Base-by-base conservation (phyloP, 2,113 vertebrate species). In the Calidris pygmaea region DNA sequence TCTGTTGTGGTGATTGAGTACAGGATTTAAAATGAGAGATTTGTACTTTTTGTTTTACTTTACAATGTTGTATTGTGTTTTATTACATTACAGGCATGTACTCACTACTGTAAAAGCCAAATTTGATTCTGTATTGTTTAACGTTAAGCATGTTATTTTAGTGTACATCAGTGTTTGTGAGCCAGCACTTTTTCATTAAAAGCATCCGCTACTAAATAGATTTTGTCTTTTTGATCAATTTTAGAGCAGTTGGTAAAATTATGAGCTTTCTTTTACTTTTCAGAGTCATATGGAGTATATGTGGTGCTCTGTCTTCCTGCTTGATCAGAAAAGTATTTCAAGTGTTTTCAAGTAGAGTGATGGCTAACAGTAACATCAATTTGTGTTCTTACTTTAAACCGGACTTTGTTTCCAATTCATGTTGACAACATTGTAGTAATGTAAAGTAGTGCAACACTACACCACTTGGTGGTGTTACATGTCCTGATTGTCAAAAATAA, bases 391-490 rank as follows among this genome's bases (percentile, higher is more conserved):
- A 24, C 20, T 27, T 71, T 63, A 74, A 79, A 29, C 14, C 29
- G 34, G 34, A 19, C 10, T 68, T 78, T 32, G 29, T 41, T 94
- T 85, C n/a, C 18, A 41, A 6, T 77, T 77, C 1, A 2, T 86
- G 16, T 26, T 78, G 58, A 30, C 30, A 58, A 8, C 56, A 30
- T 6, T 65, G 3, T 77, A 67, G 68, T 30, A 55, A n/a, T 27
- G 24, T 29, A 9, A 50, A 89, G 83, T 66, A 95, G 41, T 95
- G 78, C 89, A 89, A 56, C 89, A 41, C 55, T 91, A 5, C 27
- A 78, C 96, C 96, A 95, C 94, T 90, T 94, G 95, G 92, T 96
- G 97, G 96, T 92, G 85, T 83, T 89, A 68, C 6, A 6, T 72
- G 24, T 89, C 74, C 29, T 76, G 29, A 24, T 82, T 71, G 55